These are phyloP conservation scores for Habroteleia sp. DNA, from an alignment of 2,888 invertebrate species.

Conservation along the genomic window DNA sequence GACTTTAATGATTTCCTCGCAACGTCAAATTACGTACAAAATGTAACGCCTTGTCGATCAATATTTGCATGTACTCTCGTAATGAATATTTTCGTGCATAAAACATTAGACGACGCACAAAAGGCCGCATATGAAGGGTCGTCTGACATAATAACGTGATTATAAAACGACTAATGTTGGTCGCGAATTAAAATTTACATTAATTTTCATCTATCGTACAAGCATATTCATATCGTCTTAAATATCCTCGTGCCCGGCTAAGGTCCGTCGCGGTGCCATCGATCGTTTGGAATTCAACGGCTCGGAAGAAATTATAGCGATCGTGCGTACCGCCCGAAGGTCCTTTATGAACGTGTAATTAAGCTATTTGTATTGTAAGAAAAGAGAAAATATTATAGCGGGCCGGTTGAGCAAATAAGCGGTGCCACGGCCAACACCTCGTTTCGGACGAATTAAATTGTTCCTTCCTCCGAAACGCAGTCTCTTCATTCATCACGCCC, in stretches of 20 bases:
- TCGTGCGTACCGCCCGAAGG: constrained; percentile 66
- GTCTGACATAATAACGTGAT: constrained; percentile 34
- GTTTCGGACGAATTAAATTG: constrained; percentile 71
- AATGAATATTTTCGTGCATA: constrained; percentile 56
- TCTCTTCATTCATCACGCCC: constrained; percentile 9
- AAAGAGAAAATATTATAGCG: constrained; percentile 64
- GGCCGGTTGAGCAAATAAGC: constrained; percentile 70
- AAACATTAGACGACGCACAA: constrained; percentile 44
- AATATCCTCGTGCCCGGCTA: constrained; percentile 29
- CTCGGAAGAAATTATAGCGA: constrained; percentile 70
- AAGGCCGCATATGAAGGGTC: constrained; percentile 3
- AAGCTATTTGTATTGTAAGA: constrained; percentile 72
- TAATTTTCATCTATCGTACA: constrained; percentile 59
- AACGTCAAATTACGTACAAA: constrained; percentile 25
- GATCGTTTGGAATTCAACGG: constrained; percentile 47
- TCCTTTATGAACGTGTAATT: constrained; percentile 70
- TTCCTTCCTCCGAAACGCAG: constrained; percentile 51
- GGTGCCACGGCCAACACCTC: constrained; percentile 69
- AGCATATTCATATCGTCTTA: constrained; percentile 46
- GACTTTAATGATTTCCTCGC: constrained; percentile 17
- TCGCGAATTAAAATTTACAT: constrained; percentile 52
- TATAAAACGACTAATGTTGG: constrained; percentile 46
- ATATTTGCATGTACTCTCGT: constrained; percentile 43
- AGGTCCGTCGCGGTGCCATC: constrained; percentile 29
- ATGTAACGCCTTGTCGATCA: constrained; percentile 38